These are phyloP conservation scores for Carettochelys insculpta DNA, from an alignment of 2,113 vertebrate species.

Conservation along the genomic window DNA sequence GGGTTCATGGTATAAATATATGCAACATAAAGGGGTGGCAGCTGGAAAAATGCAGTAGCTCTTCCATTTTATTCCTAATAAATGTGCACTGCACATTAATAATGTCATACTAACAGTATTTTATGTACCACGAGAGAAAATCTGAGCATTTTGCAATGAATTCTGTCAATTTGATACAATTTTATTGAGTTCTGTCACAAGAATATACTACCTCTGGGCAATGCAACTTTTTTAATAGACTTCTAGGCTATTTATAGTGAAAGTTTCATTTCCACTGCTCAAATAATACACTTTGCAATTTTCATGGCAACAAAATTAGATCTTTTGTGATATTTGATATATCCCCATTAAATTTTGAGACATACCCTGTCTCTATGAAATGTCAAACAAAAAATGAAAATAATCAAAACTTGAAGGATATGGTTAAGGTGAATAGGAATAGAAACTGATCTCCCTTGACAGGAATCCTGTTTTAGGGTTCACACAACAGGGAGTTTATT, in stretches of 20 bases:
- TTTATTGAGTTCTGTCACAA: neutral
- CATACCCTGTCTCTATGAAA: neutral
- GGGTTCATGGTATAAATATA: neutral
- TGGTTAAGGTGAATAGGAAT: neutral
- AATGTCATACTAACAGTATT: neutral
- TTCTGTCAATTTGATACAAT: neutral
- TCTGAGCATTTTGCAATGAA: neutral
- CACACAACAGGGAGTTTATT: neutral
- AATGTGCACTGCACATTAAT: neutral
- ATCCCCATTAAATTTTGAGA: neutral
- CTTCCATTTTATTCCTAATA: neutral
- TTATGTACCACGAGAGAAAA: neutral
- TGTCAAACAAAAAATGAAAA: neutral
- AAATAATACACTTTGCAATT: slow-evolving; percentile 42
- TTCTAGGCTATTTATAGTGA: slow-evolving; percentile 14
- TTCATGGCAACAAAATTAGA: slow-evolving; percentile 48
- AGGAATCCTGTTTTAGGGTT: neutral
- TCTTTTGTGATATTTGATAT: neutral
- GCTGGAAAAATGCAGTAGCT: neutral
- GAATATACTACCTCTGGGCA: neutral
- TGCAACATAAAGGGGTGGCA: neutral
- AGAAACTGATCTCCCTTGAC: neutral
- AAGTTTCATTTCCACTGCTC: slow-evolving; percentile 30
- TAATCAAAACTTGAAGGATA: neutral
- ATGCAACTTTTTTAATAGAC: slow-evolving; percentile 65